phyloP scores from a whole-genome alignment of 2,888 invertebrate species.

The Mystacides longicornis region DNA sequence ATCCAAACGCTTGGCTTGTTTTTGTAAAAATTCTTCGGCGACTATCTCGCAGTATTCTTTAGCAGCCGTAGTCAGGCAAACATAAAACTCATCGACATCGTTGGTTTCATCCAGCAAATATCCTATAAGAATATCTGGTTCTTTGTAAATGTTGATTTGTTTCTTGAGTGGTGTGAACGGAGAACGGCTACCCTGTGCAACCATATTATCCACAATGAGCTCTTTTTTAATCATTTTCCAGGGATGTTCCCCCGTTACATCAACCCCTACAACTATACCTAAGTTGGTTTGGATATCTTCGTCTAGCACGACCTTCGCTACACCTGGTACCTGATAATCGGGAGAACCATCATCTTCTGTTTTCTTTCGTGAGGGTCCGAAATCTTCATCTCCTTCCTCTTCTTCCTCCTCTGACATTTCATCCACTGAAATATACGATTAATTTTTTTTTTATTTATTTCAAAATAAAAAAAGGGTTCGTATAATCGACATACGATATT shows the following conservation, averaged over 20 bases:
- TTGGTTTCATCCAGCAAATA: conserved; percentile 57
- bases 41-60: conserved; percentile 48
- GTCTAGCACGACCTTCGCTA: conserved; percentile 45
- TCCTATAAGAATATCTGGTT: conserved; percentile 52
- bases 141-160: conserved; percentile 37
- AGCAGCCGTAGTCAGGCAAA: conserved; percentile 54
- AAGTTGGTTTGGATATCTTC: conserved; percentile 54
- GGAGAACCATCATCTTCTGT: conserved; percentile 34
- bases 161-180: conserved; percentile 39
- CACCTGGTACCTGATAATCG: conserved; percentile 50
- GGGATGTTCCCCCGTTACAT: conserved; percentile 65
- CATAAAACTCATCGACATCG: conserved; percentile 60
- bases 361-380: conserved; percentile 25
- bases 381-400: conserved; percentile 8
- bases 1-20: conserved; percentile 50
- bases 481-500: too few species aligned
- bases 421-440: neutral
- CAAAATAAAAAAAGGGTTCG: too few species aligned
- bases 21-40: conserved; percentile 46
- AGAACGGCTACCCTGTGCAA: conserved; percentile 46
- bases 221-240: conserved; percentile 61
- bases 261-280: conserved; percentile 57
- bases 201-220: conserved; percentile 55
- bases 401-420: conserved; percentile 5
- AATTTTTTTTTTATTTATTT: neutral